These are phyloP conservation scores for Aphaenogaster rudis DNA, from an alignment of 1,140 invertebrate genomes.

Conservation along the genomic window DNA sequence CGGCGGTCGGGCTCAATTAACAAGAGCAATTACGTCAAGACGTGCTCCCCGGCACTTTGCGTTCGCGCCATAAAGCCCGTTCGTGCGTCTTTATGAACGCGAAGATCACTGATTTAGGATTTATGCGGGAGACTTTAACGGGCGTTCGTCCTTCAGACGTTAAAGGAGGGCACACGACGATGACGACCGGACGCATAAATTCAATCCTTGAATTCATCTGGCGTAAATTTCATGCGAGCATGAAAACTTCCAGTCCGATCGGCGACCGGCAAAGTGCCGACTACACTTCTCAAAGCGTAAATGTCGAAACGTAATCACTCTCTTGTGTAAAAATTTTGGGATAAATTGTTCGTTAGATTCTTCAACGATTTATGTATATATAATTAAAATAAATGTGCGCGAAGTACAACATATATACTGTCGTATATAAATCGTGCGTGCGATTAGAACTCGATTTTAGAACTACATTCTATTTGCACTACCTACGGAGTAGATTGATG, in stretches of 20 bases:
- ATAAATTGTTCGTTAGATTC: slow-evolving; percentile 5
- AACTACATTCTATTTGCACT: neutral
- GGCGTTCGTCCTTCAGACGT: slow-evolving; percentile 70
- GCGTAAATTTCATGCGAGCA: slow-evolving; percentile 51
- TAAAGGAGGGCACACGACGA: slow-evolving; percentile 70
- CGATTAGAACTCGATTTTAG: neutral
- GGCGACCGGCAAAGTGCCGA: neutral
- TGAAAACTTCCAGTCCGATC: slow-evolving; percentile 39
- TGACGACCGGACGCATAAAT: slow-evolving; percentile 81
- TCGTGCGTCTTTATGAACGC: slow-evolving; percentile 77
- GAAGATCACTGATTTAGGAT: slow-evolving; percentile 79
- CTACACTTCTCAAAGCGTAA: neutral
- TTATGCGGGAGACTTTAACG: slow-evolving; percentile 81
- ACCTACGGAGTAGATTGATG: neutral
- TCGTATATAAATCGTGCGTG: neutral
- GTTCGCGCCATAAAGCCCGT: slow-evolving; percentile 79
- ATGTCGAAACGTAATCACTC: neutral
- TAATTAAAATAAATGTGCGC: neutral
- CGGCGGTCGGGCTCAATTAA: slow-evolving; percentile 71
- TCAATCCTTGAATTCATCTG: slow-evolving; percentile 42
- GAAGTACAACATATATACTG: neutral
- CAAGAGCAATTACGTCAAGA: slow-evolving; percentile 73
- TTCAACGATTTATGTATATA: neutral
- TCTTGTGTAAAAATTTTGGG: neutral
- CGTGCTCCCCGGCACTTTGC: slow-evolving; percentile 54